Evolutionary conservation across 2,888 invertebrate species (phyloP).

Genomic region (Sarcophaga subvicina): DNA sequence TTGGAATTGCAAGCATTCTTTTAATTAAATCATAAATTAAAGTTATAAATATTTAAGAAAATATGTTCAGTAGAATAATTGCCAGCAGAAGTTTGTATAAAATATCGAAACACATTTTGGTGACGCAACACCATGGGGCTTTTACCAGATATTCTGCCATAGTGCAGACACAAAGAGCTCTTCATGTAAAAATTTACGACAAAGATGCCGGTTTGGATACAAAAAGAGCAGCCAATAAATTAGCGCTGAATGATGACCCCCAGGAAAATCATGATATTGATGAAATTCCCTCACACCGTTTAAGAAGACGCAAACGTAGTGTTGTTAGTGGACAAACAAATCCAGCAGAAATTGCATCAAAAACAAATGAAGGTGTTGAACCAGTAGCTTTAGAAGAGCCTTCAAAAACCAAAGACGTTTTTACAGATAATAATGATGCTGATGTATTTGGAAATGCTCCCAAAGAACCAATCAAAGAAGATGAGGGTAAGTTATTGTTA

Average conservation of each 20-base stretch:
- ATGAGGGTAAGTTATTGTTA: slow-evolving; percentile 59
- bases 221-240: slow-evolving; percentile 72
- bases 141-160: background rate
- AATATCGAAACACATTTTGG: slow-evolving; percentile 49
- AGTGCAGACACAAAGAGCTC: slow-evolving; percentile 5
- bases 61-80: slow-evolving; percentile 57
- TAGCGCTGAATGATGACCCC: background rate
- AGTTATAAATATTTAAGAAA: background rate
- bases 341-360: background rate
- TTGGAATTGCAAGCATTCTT: background rate
- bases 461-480: slow-evolving; percentile 54
- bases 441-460: slow-evolving; percentile 76
- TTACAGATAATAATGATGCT: slow-evolving; percentile 69
- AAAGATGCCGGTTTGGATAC: slow-evolving; percentile 74
- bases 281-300: background rate
- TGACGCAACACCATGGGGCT: slow-evolving; percentile 48
- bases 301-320: background rate
- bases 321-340: background rate
- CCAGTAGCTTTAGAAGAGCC: background rate
- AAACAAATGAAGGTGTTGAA: background rate
- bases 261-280: background rate
- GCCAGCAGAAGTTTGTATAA: slow-evolving; percentile 28
- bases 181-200: slow-evolving; percentile 76
- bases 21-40: slow-evolving; percentile 46
- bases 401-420: background rate